Conservation (phyloP, 2,888 invertebrate species). For the Bedellia somnulentella region DNA sequence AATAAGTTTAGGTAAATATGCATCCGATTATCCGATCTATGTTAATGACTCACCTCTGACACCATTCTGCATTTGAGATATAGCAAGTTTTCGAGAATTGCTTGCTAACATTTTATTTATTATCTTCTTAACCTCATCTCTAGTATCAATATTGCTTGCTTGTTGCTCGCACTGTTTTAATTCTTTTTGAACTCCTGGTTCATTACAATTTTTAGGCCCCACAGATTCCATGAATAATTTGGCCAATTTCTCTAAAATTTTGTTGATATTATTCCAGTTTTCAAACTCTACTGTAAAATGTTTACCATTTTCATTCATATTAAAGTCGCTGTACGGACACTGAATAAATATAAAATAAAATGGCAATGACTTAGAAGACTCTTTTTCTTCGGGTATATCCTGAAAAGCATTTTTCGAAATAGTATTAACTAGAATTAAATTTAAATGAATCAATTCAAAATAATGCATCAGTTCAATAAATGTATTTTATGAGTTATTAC, state of each 20-base stretch:
- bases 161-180: no score
- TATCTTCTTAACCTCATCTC: slow-evolving; percentile 38
- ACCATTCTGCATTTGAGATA: slow-evolving; percentile 34
- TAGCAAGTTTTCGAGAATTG: slow-evolving; percentile 21
- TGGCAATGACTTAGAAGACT: no score
- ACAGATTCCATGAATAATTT: slow-evolving; percentile 11
- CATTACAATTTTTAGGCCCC: not conserved
- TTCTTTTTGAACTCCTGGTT: no score
- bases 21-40: no score
- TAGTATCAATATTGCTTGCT: slow-evolving; percentile 17
- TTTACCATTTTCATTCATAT: slow-evolving; percentile 41
- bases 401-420: no score
- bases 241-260: slow-evolving; percentile 29
- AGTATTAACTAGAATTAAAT: no score
- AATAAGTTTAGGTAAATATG: no score
- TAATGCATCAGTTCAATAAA: no score
- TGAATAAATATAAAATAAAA: slow-evolving; percentile 59
- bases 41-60: slow-evolving; percentile 44
- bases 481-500: no score
- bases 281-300: slow-evolving; percentile 58
- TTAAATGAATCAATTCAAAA: no score
- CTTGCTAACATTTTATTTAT: slow-evolving; percentile 36
- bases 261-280: slow-evolving; percentile 42
- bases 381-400: no score
- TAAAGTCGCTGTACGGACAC: slow-evolving; percentile 58